Evolutionary conservation across 2,888 invertebrate species (phyloP).

Genomic region (Andrena bucephala): DNA sequence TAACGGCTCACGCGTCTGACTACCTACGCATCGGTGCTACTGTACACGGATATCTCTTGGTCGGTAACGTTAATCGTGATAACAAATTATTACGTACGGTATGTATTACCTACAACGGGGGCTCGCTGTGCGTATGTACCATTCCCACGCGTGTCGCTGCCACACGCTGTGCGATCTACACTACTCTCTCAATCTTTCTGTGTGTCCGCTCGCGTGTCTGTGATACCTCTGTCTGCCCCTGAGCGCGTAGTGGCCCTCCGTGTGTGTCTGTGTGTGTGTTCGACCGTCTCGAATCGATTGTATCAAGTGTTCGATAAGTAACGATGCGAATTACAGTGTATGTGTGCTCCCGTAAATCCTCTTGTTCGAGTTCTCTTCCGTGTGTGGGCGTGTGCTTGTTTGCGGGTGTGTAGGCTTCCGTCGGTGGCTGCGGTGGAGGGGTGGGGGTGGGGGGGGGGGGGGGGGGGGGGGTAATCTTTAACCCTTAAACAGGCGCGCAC

Average conservation of each 20-base stretch:
- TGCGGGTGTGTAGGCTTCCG: conserved; percentile 8
- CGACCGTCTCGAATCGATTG: not conserved
- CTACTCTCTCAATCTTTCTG: not conserved
- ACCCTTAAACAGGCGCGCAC: conserved; percentile 60
- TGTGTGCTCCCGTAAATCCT: conserved; percentile 32
- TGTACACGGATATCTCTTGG: conserved; percentile 51
- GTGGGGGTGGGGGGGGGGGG: too few species aligned
- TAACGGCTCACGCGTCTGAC: not conserved
- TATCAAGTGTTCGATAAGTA: not conserved
- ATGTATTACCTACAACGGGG: conserved; percentile 36
- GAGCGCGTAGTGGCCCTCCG: conserved; percentile 8
- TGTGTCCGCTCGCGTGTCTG: not conserved
- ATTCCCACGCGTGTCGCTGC: conserved; percentile 46
- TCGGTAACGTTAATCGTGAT: conserved; percentile 52
- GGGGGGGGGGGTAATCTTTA: conserved; percentile 44
- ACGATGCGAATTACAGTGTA: not conserved
- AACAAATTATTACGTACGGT: conserved; percentile 42
- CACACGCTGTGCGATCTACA: conserved; percentile 50
- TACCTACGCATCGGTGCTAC: conserved; percentile 46
- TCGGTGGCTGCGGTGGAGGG: conserved; percentile 17
- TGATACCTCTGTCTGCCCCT: not conserved
- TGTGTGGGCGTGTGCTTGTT: conserved; percentile 1
- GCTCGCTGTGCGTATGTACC: conserved; percentile 60
- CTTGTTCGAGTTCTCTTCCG: not conserved
- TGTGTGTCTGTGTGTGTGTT: not conserved